phyloP scores from a whole-genome alignment of 2,113 vertebrate species.

The Odocoileus virginianus region DNA sequence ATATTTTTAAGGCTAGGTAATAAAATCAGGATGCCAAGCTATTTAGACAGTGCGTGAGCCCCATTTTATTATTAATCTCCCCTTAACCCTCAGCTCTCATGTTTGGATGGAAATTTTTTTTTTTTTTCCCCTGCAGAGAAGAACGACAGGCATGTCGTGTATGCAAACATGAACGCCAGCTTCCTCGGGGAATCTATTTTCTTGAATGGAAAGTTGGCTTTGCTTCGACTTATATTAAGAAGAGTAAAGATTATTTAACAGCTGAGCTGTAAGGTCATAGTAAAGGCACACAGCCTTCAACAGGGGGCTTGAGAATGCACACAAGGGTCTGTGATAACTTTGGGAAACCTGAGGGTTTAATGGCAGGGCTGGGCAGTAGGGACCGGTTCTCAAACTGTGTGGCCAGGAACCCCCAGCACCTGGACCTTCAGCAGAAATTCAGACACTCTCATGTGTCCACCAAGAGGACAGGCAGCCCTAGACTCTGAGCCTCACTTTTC shows the following conservation, averaged over 20 bases:
- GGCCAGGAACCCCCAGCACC: too few relatives aligned
- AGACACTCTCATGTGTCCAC: not conserved
- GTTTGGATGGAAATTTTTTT: not conserved
- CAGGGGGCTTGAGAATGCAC: not conserved
- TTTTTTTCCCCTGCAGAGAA: not conserved
- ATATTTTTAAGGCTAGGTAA: conserved; percentile 15
- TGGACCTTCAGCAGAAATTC: too few relatives aligned
- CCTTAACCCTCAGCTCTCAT: not conserved
- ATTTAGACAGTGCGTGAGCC: not conserved
- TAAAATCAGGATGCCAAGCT: not conserved
- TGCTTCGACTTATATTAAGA: not conserved
- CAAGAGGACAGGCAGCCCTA: fast-evolving
- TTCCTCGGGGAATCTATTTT: not conserved
- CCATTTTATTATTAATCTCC: not conserved
- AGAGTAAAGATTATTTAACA: too few relatives aligned
- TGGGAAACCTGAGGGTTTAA: not conserved
- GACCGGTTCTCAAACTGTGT: not conserved
- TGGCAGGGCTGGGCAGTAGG: fast-evolving
- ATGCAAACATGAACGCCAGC: not conserved
- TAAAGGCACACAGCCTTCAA: not conserved
- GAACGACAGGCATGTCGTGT: not conserved
- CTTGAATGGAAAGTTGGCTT: not conserved
- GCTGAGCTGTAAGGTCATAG: fast-evolving
- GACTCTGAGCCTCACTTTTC: fast-evolving
- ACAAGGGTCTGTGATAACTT: not conserved